phyloP scores from a whole-genome alignment of 35 echinoderm and acorn worm genomes.

The Ophiothrix spiculata region DNA sequence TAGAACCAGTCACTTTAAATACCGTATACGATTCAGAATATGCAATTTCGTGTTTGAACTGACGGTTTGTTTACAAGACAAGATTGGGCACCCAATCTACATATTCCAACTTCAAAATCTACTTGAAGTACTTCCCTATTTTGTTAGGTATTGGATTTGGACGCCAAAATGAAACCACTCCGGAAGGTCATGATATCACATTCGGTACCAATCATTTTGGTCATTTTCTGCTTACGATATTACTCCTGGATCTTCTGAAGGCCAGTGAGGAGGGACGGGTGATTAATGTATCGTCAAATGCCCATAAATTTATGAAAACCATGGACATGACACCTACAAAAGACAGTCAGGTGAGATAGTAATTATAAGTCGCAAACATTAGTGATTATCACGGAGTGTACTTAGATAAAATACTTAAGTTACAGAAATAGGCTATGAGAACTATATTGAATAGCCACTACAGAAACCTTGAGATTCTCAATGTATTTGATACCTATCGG shows the following conservation, averaged over 20 bases:
- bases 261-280: not conserved
- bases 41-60: too few species aligned
- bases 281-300: not conserved
- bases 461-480: too few species aligned
- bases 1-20: not conserved
- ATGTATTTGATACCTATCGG: too few species aligned
- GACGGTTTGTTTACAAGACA: not conserved
- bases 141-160: not conserved
- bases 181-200: not conserved
- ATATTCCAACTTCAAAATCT: not conserved
- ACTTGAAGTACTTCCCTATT: not conserved
- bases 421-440: too few species aligned
- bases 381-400: too few species aligned
- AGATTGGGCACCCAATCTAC: too few species aligned
- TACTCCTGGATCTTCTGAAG: not conserved
- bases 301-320: not conserved
- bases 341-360: not conserved
- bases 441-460: too few species aligned
- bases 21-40: not conserved
- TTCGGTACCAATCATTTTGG: not conserved
- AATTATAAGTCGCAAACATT: too few species aligned
- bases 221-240: not conserved
- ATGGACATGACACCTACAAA: not conserved
- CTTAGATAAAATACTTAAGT: too few species aligned
- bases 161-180: not conserved